Evolutionary conservation across 1,140 invertebrate species (phyloP), one percentile per base, ranked within the genome.

Genomic region (Tetragnatha versicolor): DNA sequence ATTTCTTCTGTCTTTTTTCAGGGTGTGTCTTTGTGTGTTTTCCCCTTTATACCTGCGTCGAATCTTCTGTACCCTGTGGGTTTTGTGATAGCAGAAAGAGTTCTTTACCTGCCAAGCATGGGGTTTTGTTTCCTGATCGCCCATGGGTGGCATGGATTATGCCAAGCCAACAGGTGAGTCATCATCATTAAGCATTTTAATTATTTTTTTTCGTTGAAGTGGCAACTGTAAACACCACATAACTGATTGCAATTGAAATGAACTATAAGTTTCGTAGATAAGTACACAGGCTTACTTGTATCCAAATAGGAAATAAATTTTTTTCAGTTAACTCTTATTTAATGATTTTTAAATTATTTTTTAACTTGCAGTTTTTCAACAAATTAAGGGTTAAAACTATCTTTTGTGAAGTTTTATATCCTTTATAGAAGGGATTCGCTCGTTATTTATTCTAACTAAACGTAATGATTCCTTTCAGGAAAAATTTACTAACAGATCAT

Each of bases 31-130:
- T 27, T 93, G 83, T 90, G 95, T 55, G 87, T 98, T 69, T 86
- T 98, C 70, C 94, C 96, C 37, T 98, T 98, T 86, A 87, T 98
- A 80, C 96, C 96, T 49, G 96, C 96, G n/a, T 93, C 93, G 73
- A 98, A 98, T 88, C 86, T 89, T 47, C 85, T 89, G 70, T 97
- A 98, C 87, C 96, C 97, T 83, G 96, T 98, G 63, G 97, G 96
- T 10, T 98, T 98, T 85, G 95, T 98, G 31, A 93, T 98, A 9
- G 97, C 96, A 45, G 96, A 98, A 86, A 88, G 97, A 80, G 92
- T 98, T 58, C 88, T 98, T 22, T 98, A 98, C 86, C 89, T 97
- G 83, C 96, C 96, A 31, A 97, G 95, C 85, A 93, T 98, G 82
- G 97, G 97, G 33, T 96, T 93, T 86, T 98, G 95, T 86, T 89